Conservation (phyloP, 2,888 invertebrate species). For the Idaea aversata region DNA sequence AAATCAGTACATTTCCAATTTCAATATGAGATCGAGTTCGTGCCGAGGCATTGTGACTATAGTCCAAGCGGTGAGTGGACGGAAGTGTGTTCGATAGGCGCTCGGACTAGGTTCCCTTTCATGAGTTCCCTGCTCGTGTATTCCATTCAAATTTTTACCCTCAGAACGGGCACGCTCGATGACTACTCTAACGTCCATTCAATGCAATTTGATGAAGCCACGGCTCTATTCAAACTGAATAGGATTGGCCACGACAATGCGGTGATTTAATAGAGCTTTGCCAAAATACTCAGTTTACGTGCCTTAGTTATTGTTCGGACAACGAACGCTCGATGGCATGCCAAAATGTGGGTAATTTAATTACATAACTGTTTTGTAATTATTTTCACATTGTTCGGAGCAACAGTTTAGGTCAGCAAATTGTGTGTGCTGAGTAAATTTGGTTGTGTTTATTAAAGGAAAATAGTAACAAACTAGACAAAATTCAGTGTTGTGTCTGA, state of each 20-base stretch:
- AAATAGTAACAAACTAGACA: not conserved
- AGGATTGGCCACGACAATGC: slow-evolving; percentile 70
- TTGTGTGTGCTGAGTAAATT: not conserved
- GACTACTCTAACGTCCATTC: slow-evolving; percentile 75
- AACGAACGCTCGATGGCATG: slow-evolving; percentile 5
- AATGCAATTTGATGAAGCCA: slow-evolving; percentile 78
- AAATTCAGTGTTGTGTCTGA: too few relatives aligned
- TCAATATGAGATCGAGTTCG: slow-evolving; percentile 69
- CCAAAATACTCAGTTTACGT: slow-evolving; percentile 49
- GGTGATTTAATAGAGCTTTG: slow-evolving; percentile 68
- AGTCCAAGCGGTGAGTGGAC: slow-evolving; percentile 55
- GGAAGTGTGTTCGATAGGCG: slow-evolving; percentile 61
- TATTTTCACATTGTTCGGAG: not conserved
- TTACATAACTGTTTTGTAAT: not conserved
- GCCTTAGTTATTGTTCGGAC: slow-evolving; percentile 31
- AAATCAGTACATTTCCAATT: slow-evolving; percentile 65
- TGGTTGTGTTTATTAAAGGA: not conserved
- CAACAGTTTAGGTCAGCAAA: not conserved
- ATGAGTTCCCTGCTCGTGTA: slow-evolving; percentile 49
- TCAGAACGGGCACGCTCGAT: slow-evolving; percentile 61
- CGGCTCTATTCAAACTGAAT: slow-evolving; percentile 67
- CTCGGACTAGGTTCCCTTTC: slow-evolving; percentile 18
- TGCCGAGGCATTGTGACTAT: slow-evolving; percentile 62
- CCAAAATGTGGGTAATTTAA: slow-evolving; percentile 6
- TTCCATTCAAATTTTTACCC: slow-evolving; percentile 80